Evolutionary conservation across 2,113 vertebrate species (phyloP).

Genomic region (Corvus hawaiiensis): DNA sequence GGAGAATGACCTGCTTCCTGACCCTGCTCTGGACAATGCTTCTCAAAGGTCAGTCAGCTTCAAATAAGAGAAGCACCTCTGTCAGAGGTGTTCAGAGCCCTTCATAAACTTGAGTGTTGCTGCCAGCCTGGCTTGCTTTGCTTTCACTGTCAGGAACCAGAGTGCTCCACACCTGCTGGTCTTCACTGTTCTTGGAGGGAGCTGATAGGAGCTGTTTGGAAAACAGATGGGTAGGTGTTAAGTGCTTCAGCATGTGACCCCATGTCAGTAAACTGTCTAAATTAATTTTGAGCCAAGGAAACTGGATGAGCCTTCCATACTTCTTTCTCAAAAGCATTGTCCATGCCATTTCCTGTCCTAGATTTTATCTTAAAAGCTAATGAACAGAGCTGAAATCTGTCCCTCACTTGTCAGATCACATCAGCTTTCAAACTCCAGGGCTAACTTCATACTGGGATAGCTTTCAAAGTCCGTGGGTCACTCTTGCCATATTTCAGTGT

Average conservation of each 20-base stretch:
- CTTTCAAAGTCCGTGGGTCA: not conserved
- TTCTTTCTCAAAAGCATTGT: not conserved
- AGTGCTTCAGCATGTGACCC: not conserved
- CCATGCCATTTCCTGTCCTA: not conserved
- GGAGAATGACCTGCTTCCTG: not conserved
- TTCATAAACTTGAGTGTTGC: not conserved
- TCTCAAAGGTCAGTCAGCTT: not conserved
- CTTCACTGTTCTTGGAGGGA: not conserved
- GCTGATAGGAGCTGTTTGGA: not conserved
- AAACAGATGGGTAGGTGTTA: not conserved
- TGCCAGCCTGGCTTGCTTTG: not conserved
- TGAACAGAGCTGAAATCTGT: not conserved
- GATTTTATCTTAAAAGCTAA: not conserved
- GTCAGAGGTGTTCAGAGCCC: not conserved
- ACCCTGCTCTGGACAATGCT: not conserved
- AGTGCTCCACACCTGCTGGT: not conserved
- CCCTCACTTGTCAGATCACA: not conserved
- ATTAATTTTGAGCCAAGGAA: not conserved
- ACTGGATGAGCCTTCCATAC: not conserved
- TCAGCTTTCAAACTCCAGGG: not conserved
- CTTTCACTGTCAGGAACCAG: not conserved
- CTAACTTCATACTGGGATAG: not conserved
- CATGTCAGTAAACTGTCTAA: not conserved
- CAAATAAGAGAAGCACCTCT: not conserved
- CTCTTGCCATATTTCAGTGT: not conserved